Conservation (phyloP, 2,888 invertebrate species). For the Diploptera punctata region DNA sequence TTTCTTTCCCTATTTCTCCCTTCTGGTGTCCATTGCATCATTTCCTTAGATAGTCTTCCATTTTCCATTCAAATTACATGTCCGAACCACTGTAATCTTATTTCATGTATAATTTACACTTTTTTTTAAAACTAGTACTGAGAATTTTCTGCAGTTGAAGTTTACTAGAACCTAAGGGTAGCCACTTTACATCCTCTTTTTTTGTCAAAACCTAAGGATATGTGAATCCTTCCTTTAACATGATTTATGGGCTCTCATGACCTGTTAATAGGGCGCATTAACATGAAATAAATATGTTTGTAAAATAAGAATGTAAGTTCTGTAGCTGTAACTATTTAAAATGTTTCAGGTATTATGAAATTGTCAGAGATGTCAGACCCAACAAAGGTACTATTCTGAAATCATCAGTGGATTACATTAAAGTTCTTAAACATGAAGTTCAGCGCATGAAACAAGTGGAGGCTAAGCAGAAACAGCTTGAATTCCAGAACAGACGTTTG, state of each 20-base stretch:
- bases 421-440: slow-evolving; percentile 73
- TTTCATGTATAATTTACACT: too few species aligned
- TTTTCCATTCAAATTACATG: too few species aligned
- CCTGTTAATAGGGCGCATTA: too few species aligned
- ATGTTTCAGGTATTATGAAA: slow-evolving; percentile 75
- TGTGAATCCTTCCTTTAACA: too few species aligned
- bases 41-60: too few species aligned
- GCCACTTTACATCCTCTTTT: background rate
- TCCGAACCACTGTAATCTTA: too few species aligned
- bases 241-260: too few species aligned
- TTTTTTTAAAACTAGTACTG: too few species aligned
- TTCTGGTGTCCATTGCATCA: too few species aligned
- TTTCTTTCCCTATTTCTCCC: too few species aligned
- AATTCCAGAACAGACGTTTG: slow-evolving; percentile 82
- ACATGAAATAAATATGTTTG: background rate
- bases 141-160: too few species aligned
- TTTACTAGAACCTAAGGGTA: background rate
- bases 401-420: slow-evolving; percentile 97
- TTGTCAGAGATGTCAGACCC: slow-evolving; percentile 86
- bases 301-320: background rate
- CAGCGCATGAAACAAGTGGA: slow-evolving; percentile 79
- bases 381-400: slow-evolving; percentile 98
- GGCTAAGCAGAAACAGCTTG: slow-evolving; percentile 78
- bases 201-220: too few species aligned
- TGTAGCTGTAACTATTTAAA: background rate